Evolutionary conservation across 2,113 vertebrate species (phyloP).

Genomic region (Bos indicus): DNA sequence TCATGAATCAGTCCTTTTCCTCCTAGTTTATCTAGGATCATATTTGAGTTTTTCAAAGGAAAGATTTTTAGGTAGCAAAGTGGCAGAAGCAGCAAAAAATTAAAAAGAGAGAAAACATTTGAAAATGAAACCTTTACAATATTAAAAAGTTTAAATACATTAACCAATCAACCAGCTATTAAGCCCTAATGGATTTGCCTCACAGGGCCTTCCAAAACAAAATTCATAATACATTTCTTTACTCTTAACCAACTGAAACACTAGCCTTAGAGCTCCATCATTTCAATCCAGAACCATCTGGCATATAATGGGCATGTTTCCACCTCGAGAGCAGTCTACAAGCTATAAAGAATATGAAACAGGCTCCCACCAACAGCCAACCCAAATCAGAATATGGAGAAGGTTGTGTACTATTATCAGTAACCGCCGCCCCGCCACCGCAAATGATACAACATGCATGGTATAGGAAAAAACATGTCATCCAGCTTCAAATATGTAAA

Average conservation of each 20-base stretch:
- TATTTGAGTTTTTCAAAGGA: background rate
- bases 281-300: background rate
- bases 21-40: background rate
- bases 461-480: conserved; percentile 41
- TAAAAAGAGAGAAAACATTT: background rate
- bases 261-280: background rate
- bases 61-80: background rate
- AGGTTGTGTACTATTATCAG: background rate
- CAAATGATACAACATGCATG: background rate
- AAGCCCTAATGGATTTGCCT: background rate
- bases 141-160: background rate
- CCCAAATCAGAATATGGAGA: background rate
- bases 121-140: background rate
- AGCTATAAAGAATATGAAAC: background rate
- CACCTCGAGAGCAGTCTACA: background rate
- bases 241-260: background rate
- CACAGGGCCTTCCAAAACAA: background rate
- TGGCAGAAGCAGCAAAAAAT: background rate
- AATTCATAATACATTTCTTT: background rate
- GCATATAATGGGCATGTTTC: background rate
- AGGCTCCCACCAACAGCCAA: background rate
- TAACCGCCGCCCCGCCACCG: background rate
- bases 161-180: background rate
- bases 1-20: background rate
- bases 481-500: conserved; percentile 52